A percentile compares a stretch with the other conserved stretches of the same genome.
These are phyloP conservation scores for Lucifuga dentata DNA, from an alignment of 2,113 vertebrate species.

Conservation along the genomic window DNA sequence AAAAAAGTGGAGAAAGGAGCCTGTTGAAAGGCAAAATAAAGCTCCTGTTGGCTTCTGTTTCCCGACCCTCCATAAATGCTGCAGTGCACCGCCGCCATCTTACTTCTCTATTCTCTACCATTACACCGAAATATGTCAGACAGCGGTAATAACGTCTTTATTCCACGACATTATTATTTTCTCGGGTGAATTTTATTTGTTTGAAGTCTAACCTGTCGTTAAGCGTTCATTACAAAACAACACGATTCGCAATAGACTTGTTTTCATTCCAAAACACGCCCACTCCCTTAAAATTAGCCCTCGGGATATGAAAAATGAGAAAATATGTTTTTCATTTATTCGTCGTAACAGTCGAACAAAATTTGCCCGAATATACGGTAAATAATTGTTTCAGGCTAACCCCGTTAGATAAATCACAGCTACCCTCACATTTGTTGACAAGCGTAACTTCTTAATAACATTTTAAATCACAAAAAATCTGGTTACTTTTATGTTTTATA, in stretches of 20 bases:
- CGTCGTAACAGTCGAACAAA: background rate
- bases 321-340: conserved; percentile 20
- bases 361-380: background rate
- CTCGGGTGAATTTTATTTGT: background rate
- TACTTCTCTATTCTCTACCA: conserved; percentile 81
- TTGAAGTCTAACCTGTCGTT: background rate
- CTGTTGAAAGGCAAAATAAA: conserved; percentile 16
- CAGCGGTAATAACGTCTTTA: conserved; percentile 10
- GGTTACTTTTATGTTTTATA: background rate
- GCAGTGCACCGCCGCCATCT: conserved; percentile 98
- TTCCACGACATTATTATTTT: background rate
- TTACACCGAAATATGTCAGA: conserved; percentile 55
- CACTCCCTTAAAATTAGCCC: conserved; percentile 54
- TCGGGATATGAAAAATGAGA: conserved; percentile 56
- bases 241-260: background rate
- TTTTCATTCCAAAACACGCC: conserved; percentile 67
- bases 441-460: background rate
- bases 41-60: conserved; percentile 55
- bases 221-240: background rate
- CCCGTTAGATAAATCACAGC: no score
- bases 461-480: background rate
- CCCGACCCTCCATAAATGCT: conserved; percentile 76
- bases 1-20: background rate
- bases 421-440: background rate
- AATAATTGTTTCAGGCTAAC: background rate